Percentiles rank a stretch among this genome's conserved stretches.
phyloP scores from a whole-genome alignment of 2,888 invertebrate genomes.

The Ophion obscuratus region DNA sequence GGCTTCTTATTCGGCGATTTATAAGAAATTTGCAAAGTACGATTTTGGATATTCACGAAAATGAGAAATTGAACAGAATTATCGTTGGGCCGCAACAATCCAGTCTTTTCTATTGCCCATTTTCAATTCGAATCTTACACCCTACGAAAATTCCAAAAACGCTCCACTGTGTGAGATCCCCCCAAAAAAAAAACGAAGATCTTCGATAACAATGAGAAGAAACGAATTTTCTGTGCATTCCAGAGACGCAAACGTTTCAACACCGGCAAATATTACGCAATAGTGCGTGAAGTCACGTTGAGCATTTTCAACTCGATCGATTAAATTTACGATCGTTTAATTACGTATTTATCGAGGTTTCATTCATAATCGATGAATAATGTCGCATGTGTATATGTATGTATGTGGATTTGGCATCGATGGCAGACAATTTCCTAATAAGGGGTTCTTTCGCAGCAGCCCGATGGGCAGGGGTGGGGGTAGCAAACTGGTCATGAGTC shows the following conservation, averaged over 20 bases:
- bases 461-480: constrained; percentile 8
- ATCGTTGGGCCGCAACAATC: not conserved
- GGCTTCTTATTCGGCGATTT: no score
- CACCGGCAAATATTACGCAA: not conserved
- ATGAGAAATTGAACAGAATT: no score
- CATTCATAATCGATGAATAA: constrained; percentile 1
- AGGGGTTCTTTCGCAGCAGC: constrained; percentile 20
- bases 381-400: not conserved
- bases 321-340: not conserved
- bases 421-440: constrained; percentile 39
- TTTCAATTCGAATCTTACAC: no score
- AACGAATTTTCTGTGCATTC: not conserved
- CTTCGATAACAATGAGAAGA: not conserved
- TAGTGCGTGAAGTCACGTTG: not conserved
- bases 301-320: not conserved
- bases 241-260: not conserved
- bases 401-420: not conserved
- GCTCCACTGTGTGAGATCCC: no score
- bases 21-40: no score
- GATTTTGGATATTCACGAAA: no score
- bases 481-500: constrained; percentile 54
- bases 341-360: not conserved
- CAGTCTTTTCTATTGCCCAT: no score
- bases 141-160: no score
- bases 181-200: no score